Evolutionary conservation across 2,888 invertebrate species (phyloP).

Genomic region (Choristoneura rosaceana): DNA sequence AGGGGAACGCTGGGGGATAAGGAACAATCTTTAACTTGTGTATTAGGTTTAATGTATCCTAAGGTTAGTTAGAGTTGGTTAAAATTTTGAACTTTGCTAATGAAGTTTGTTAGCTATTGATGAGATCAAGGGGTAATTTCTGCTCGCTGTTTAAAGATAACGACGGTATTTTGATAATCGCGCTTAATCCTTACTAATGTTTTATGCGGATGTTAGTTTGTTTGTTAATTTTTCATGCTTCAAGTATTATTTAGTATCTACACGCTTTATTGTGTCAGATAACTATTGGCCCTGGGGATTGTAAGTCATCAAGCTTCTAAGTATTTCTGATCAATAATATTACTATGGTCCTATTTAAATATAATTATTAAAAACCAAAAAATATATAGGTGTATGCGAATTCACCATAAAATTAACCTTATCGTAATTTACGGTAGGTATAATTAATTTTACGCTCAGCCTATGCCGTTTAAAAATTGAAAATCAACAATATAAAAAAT

Average conservation of each 20-base stretch:
- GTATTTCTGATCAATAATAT: not conserved
- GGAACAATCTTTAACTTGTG: slow-evolving; percentile 31
- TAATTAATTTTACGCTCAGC: not conserved
- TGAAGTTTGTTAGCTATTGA: slow-evolving; percentile 17
- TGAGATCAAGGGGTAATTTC: slow-evolving; percentile 1
- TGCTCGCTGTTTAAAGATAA: not conserved
- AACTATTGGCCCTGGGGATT: too few species aligned
- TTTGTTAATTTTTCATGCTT: too few species aligned
- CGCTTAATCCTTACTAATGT: not conserved
- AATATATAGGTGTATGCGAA: too few species aligned
- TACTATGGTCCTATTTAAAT: not conserved
- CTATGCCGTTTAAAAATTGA: slow-evolving; percentile 3
- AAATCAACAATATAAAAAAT: slow-evolving; percentile 12
- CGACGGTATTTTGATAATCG: not conserved
- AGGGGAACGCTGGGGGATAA: slow-evolving; percentile 47
- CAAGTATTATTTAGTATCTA: too few species aligned
- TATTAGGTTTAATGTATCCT: slow-evolving; percentile 33
- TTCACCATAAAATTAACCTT: not conserved
- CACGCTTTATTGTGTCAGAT: too few species aligned
- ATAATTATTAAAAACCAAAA: not conserved
- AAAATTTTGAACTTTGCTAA: slow-evolving; percentile 33
- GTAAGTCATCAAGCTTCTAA: too few species aligned
- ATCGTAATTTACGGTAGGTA: not conserved
- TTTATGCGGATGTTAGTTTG: too few species aligned
- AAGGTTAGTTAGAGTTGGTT: slow-evolving; percentile 29